phyloP scores from a whole-genome alignment of 2,113 vertebrate species.

The Trachemys scripta region DNA sequence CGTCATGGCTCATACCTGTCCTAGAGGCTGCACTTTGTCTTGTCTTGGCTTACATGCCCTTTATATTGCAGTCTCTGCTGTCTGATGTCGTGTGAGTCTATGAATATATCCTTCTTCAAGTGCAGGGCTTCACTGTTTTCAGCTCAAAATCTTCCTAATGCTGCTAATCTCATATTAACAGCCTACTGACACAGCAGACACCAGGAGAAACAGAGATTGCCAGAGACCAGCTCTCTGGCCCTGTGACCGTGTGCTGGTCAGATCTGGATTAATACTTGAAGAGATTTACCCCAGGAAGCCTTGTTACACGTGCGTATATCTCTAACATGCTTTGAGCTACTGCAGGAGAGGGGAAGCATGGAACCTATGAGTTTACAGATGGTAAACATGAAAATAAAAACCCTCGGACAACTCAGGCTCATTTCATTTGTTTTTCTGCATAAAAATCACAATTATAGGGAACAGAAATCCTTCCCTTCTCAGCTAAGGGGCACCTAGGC shows the following conservation, averaged over 20 bases:
- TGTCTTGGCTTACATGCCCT: background rate
- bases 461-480: background rate
- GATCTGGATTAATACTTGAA: conserved; percentile 72
- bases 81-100: background rate
- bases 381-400: background rate
- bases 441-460: background rate
- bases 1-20: background rate
- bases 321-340: conserved; percentile 51
- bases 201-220: conserved; percentile 29
- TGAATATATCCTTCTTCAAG: conserved; percentile 28
- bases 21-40: background rate
- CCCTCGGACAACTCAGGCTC: background rate
- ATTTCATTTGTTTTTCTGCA: background rate
- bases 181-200: conserved; percentile 67
- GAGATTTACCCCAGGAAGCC: conserved; percentile 70
- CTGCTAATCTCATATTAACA: conserved; percentile 65
- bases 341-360: background rate
- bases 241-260: conserved; percentile 56
- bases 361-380: background rate
- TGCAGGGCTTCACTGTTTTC: conserved; percentile 11
- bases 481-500: accelerated
- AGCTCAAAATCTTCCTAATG: conserved; percentile 45
- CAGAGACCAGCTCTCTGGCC: conserved; percentile 55
- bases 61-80: background rate
- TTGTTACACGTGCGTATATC: conserved; percentile 46